Base-by-base conservation (phyloP, 2,888 invertebrate genomes). In the Heliothis peltigera region DNA sequence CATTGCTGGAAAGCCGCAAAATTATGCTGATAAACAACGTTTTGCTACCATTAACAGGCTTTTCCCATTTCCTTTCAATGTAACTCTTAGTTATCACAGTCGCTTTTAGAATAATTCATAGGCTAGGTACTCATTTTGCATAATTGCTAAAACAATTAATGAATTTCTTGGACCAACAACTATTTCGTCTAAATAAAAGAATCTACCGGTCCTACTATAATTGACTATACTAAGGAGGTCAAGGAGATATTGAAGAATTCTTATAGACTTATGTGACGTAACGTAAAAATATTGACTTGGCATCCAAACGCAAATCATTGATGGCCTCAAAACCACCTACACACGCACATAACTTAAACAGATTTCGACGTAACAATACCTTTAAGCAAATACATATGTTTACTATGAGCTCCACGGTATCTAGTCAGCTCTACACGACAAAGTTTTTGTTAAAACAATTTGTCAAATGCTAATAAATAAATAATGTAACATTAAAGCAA, bases 301-400 rank as follows among this genome's bases (percentile, higher is more conserved):
- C 67, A 69, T 64, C 59, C 32, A 48, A 68, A 76, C 64, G 55
- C 60, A 70, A 70, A 77, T 70, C 51, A 67, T 70, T 70, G 67
- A 60, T 57, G 71, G 69, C 79, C 79, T 79, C 71, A 80, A 65
- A 65, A 70, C 80, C 71, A 77, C 79, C 80, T 69, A 81, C 80
- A 66, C 68, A 71, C 51, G 67, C 47, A 70, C 55, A 56, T 32
- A 59, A 52, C 61, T 75, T 56, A 48, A 64, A 74, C 63, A 59
- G 35, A 64, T 60, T 71, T 74, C 72, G 72, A 76, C 68, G 63
- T 57, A 68, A 81, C 75, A 81, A 77, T 81, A 70, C 72, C 53
- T 64, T 78, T 67, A 76, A 75, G 48, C 56, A 73, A 73, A 25
- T 25, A 25, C 6, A 73, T 74, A 64, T 54, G 69, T 70, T 73